Conservation (phyloP, 2,888 invertebrate genomes). For the Anaspis maculata region DNA sequence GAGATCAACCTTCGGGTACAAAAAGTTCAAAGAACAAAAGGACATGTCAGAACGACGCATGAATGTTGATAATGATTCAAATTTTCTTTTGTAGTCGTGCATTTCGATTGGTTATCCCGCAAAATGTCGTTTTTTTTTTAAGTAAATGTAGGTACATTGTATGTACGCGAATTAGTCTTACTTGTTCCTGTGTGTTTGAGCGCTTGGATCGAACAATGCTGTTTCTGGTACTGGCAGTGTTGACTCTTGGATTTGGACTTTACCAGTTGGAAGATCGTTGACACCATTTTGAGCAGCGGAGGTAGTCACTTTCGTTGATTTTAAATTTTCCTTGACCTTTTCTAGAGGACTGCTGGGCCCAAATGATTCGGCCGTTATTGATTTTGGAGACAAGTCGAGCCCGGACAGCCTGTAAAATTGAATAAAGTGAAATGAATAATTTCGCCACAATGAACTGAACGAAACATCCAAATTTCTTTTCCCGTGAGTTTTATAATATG, state of each 20-base stretch:
- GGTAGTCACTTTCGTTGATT: conserved; percentile 23
- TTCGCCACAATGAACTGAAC: too few relatives aligned
- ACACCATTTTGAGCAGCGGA: conserved; percentile 29
- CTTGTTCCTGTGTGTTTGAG: conserved; percentile 33
- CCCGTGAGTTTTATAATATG: conserved; percentile 4
- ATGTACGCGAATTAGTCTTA: too few relatives aligned
- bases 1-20: too few relatives aligned
- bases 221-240: conserved; percentile 32
- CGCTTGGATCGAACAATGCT: conserved; percentile 26
- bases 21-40: too few relatives aligned
- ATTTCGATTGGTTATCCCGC: too few relatives aligned
- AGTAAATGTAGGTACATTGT: too few relatives aligned
- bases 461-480: too few relatives aligned
- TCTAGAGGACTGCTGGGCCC: conserved; percentile 30
- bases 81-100: too few relatives aligned
- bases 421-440: too few relatives aligned
- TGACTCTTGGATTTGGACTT: conserved; percentile 27
- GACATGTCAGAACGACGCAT: too few relatives aligned
- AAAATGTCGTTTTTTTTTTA: too few relatives aligned
- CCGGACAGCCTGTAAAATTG: conserved; percentile 34
- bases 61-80: too few relatives aligned
- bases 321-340: conserved; percentile 34
- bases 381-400: conserved; percentile 32
- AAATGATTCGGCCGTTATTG: conserved; percentile 23
- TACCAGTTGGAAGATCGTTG: conserved; percentile 21